Evolutionary conservation across 2,797 vertebrate genomes (phyloP), one percentile per base, ranked within the genome.

Genomic region (Anniella stebbinsi): DNA sequence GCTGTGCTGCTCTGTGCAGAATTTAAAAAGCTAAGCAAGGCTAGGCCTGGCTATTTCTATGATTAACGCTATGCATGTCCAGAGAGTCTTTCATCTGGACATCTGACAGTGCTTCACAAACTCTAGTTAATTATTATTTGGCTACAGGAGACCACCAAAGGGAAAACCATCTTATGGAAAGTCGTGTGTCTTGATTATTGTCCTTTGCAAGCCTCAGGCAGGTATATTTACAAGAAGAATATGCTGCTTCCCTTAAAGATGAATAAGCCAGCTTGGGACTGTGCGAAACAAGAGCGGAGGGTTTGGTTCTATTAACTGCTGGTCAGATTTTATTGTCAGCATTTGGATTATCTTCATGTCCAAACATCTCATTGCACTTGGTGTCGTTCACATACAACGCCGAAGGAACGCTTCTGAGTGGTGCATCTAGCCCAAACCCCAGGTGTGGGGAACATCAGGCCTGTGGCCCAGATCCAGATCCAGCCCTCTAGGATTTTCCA

Each of bases 41-140:
- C 7, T 87, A 41, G 54, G 66, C 73, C 63, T 41, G 21, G 41
- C 54, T 84, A 87, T 91, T 84, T 63, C 9, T 8, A 78, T 36
- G 63, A 60, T 87, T 87, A 87, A 84, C 0, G 4, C 28, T 84
- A 38, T 2, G n/a, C 67, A 45, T 12, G 18, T 81, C 83, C 30
- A 76, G 41, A 70, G 66, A 17, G 69, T 70, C 88, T 87, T 77
- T 89, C 38, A n/a, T 89, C 88, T 73, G 51, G 78, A 51, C 60
- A 54, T 72, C 80, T 83, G 41, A 66, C 63, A 66, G 73, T 2
- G 17, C 41, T 80, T 87, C 80, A 54, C n/a, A 89, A 89, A 78
- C 45, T 17, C 38, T 63, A 77, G 60, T 54, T 87, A 90, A 87
- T 90, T 87, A 83, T 87, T 83, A 88, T 84, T 88, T 88, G 51